Conservation (phyloP, 2,888 invertebrate species). For the Allygus modestus region DNA sequence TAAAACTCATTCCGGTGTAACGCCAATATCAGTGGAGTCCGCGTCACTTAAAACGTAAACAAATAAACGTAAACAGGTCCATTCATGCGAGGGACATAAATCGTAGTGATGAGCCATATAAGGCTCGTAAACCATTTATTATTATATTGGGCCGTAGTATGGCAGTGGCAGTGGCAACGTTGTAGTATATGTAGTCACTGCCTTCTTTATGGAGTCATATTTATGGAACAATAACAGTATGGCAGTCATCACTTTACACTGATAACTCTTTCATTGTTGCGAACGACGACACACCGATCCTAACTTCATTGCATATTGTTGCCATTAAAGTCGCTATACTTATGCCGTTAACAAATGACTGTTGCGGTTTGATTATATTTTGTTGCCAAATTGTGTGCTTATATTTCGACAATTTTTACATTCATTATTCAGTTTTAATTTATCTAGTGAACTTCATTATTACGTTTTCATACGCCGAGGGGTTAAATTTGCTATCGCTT, state of each 20-base stretch:
- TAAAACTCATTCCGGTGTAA: too few species aligned
- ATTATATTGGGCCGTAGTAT: constrained; percentile 42
- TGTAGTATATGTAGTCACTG: background rate
- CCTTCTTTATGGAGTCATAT: constrained; percentile 13
- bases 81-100: constrained; percentile 18
- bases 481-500: too few species aligned
- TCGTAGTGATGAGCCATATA: background rate
- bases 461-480: too few species aligned
- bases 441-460: too few species aligned
- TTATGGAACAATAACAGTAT: constrained; percentile 52
- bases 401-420: too few species aligned
- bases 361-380: too few species aligned
- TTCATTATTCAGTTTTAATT: too few species aligned
- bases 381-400: too few species aligned
- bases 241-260: background rate
- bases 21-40: background rate
- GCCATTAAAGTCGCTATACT: too few species aligned
- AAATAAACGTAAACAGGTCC: constrained; percentile 10
- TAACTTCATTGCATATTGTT: too few species aligned
- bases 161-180: background rate
- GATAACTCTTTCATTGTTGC: background rate
- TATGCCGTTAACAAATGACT: too few species aligned
- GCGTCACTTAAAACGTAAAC: background rate
- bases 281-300: too few species aligned
- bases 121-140: constrained; percentile 35